These are phyloP conservation scores for Colistium nudipinnis DNA, from an alignment of 2,113 vertebrate genomes.

Conservation along the genomic window DNA sequence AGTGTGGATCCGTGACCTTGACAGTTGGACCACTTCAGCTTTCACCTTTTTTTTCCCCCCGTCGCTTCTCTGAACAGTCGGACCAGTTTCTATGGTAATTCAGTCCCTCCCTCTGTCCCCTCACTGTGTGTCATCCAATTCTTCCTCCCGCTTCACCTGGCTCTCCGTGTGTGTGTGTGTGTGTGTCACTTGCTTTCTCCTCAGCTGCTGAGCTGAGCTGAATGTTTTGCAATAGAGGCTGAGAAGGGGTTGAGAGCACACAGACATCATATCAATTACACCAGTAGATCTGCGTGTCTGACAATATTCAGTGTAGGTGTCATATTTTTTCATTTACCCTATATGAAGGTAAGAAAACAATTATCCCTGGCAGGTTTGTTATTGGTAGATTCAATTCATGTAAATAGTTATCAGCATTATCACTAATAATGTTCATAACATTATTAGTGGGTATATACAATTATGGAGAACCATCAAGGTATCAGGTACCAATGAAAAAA, in stretches of 20 bases:
- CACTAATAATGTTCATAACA: no score
- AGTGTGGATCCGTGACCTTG: constrained; percentile 29
- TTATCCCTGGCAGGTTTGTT: no score
- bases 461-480: no score
- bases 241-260: background rate
- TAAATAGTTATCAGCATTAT: no score
- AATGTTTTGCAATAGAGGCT: constrained; percentile 1
- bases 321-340: no score
- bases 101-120: constrained; percentile 69
- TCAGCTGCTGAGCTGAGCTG: constrained; percentile 18
- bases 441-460: no score
- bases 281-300: background rate
- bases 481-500: no score
- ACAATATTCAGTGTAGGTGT: no score
- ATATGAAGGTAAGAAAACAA: no score
- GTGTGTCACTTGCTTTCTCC: background rate
- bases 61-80: constrained; percentile 49
- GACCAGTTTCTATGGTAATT: constrained; percentile 65
- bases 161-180: constrained; percentile 2
- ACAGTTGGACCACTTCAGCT: constrained; percentile 37
- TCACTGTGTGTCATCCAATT: constrained; percentile 61
- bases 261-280: background rate
- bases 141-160: constrained; percentile 53
- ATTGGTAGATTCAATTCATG: no score
- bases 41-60: constrained; percentile 52